phyloP scores from a whole-genome alignment of 1,140 invertebrate species.

The Phymastichus coffea region DNA sequence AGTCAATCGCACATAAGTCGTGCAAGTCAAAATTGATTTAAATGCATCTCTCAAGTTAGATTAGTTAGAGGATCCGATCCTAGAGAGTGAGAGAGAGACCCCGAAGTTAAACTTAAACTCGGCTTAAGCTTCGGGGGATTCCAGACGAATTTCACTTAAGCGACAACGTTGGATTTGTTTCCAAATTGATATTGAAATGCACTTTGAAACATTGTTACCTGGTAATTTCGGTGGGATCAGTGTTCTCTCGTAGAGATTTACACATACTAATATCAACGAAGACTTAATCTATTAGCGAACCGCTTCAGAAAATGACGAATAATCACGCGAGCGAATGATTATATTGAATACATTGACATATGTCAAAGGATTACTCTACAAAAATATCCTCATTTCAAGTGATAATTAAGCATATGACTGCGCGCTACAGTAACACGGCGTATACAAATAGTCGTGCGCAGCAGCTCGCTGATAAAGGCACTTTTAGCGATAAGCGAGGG shows the following conservation, averaged over 20 bases:
- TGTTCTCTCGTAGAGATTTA: no score
- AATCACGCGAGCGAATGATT: no score
- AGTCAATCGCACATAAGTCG: slow-evolving; percentile 15
- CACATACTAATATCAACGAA: no score
- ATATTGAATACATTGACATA: no score
- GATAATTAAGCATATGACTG: no score
- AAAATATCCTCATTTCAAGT: no score
- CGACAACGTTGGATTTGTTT: slow-evolving; percentile 7
- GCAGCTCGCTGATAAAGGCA: slow-evolving; percentile 1
- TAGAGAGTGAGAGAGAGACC: no score
- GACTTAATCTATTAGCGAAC: no score
- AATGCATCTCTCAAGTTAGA: slow-evolving; percentile 26
- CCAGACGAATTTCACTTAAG: neutral
- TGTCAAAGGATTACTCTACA: no score
- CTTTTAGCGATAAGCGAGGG: neutral
- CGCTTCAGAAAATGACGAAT: no score
- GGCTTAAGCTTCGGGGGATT: slow-evolving; percentile 15
- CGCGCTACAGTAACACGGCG: no score
- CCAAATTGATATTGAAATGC: neutral
- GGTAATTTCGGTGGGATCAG: neutral
- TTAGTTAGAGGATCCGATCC: slow-evolving; percentile 18
- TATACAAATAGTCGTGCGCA: no score
- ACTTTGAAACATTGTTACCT: slow-evolving; percentile 2
- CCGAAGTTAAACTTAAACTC: slow-evolving; percentile 20
- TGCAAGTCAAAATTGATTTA: slow-evolving; percentile 23